Percentiles rank a stretch among this genome's conserved stretches.
Evolutionary conservation across 53 echinoderm and acorn worm species (phyloP).

Genomic region (Antedon mediterranea): DNA sequence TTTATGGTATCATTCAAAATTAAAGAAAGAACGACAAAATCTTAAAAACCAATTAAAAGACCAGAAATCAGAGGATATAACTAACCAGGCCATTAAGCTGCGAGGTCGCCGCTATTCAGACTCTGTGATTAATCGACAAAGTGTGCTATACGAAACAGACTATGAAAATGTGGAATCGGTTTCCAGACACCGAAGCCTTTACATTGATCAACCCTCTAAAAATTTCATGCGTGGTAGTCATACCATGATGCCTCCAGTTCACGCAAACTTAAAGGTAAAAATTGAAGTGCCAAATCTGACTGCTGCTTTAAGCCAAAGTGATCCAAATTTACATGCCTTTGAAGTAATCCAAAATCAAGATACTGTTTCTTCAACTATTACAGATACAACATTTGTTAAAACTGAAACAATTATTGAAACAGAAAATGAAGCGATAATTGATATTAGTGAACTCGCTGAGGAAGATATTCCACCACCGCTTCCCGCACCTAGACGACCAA

Average conservation of each 20-base stretch:
- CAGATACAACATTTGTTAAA: not conserved
- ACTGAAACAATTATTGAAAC: not conserved
- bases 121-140: slow-evolving; percentile 28
- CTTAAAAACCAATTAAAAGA: not conserved
- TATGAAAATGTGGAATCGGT: not conserved
- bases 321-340: not conserved
- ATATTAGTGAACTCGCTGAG: not conserved
- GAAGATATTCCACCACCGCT: not conserved
- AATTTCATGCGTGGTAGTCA: not conserved
- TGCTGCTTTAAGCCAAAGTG: slow-evolving; percentile 7
- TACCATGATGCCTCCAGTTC: slow-evolving; percentile 24
- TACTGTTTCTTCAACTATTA: not conserved
- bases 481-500: not conserved
- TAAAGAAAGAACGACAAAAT: slow-evolving; percentile 2
- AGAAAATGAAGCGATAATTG: not conserved
- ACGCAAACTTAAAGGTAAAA: slow-evolving; percentile 58
- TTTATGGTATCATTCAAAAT: not conserved
- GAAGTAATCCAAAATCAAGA: not conserved
- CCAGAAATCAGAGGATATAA: not conserved
- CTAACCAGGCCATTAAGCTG: not conserved
- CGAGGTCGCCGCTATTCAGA: not conserved
- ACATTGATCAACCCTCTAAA: not conserved
- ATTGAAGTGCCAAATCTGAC: slow-evolving; percentile 63
- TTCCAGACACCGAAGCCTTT: not conserved
- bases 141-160: slow-evolving; percentile 34